Evolutionary conservation across 2,888 invertebrate species (phyloP), one percentile per base, ranked within the genome.

Genomic region (Callyntrura guangdongensis): DNA sequence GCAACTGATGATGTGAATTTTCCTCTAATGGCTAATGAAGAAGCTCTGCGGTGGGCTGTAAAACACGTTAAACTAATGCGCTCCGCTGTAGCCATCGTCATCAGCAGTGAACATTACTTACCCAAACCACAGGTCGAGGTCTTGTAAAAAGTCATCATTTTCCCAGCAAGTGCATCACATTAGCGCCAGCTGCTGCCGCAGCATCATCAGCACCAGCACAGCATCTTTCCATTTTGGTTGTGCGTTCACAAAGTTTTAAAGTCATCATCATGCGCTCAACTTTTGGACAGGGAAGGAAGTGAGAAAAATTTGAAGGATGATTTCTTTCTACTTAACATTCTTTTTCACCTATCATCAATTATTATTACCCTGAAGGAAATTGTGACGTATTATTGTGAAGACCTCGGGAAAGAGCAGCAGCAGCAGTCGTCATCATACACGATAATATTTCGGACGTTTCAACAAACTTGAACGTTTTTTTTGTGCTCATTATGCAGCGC

Each of bases 71-170:
- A 86, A 27, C 74, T 86, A 85, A 90, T 82, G 86, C 61, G 56
- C 64, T 64, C 77, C 67, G 25, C 27, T 47, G 27, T 77, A 74
- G 64, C 53, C 83, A 59, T 82, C 81, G 74, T 59, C 74, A 87
- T 67, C 64, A 72, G 49, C 56, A 89, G 61, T 64, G 85, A 84
- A 85, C 83, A 88, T 83, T 88, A 81, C 72, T 88, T 89, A 77
- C 83, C 59, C 74, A 86, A 82, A 86, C 87, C 84, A 67, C 87
- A 88, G 91, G 91, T 91, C 91, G 90, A 91, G 91, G 91, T 91
- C 87, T 88, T 53, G 56, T 87, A 84, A 91, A 84, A 91, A 91
- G 87, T 91, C 91, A 90, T 87, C 86, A 91, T 91, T 91, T 88
- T 91, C 91, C 72, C 91, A 91, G 85, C 85, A 91, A 91, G 88